Evolutionary conservation across 2,797 vertebrate genomes (phyloP), one percentile per base, ranked within the genome.

Genomic region (Kryptolebias ocellatus): DNA sequence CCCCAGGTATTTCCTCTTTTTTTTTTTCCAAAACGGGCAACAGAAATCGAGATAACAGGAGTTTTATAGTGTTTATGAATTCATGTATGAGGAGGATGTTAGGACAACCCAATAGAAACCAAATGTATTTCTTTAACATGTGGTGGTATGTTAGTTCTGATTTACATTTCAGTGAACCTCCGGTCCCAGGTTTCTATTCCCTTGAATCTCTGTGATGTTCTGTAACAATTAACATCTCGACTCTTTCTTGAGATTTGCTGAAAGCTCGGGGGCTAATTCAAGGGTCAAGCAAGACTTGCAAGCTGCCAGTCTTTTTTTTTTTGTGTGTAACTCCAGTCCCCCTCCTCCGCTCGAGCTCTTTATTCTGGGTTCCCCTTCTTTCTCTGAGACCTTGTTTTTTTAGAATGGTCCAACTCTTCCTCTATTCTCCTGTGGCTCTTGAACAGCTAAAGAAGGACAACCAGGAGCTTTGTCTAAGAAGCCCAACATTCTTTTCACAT

Each of bases 231-330:
- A 91, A 93, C 89, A 91, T 93, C 91, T 89, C 70, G 51, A 78
- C 74, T 92, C 89, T 90, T 93, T 93, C 87, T 89, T 84, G 66
- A 62, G 86, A 85, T 88, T 86, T 81, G 85, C 87, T 93, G 86
- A 92, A 93, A 91, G 88, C 92, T 89, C 58, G 52, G 85, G 89
- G 93, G 91, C 92, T 94, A 94, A 95, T 94, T 93, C 89, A 87
- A 83, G 90, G 94, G 94, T 94, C 94, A 95, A 92, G 91, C 93
- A 92, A 93, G 91, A 90, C 94, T 94, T 93, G 90, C 92, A 92
- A 90, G 91, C 93, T 94, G 93, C 93, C 94, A 94, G 87, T 94
- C 93, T 92, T 82, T 86, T 83, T 93, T 94, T 93, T 92, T 91
- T 82, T 84, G 83, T 93, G 94, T 94, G 93, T 93, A 76, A 81